Evolutionary conservation across 1,140 invertebrate genomes (phyloP), one percentile per base, ranked within the genome.

Genomic region (Yoshiicerus persimilis): DNA sequence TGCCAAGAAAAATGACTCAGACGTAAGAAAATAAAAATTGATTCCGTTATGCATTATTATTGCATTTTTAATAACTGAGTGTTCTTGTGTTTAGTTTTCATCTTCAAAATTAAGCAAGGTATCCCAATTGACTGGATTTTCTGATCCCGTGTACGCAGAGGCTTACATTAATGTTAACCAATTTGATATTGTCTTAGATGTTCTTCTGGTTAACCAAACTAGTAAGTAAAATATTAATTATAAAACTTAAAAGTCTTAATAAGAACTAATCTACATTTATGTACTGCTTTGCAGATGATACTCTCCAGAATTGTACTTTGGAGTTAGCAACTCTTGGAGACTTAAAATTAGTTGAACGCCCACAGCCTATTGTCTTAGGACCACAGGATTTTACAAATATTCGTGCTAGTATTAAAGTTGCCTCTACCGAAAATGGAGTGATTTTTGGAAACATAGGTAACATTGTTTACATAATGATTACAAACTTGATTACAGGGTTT

Each of bases 371-470:
- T 64, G 98, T 99, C 41, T 93, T 99, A 62, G 98, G 97, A 13
- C 98, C 98, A 4, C 95, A 98, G 91, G 99, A 99, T 93, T 99
- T 99, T 93, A 97, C 97, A 90, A 98, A 99, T 92, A 99, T 99
- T 89, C 99, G 99, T 92, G 98, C 98, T 0, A 98, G 98, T 92
- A 97, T 98, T 13, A 98, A 98, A 93, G 94, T 95, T 5, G 97
- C 98, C 0, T 99, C 98, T 0, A 99, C 98, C 9, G 99, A 99
- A 93, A 99, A 99, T 93, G 99, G 98, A 84, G 98, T 99, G 88
- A 99, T 99, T 89, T 99, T 99, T 94, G 99, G 99, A 88, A 99
- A 99, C 92, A 99, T 99, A 91, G n/a, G n/a, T n/a, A n/a, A n/a
- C n/a, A n/a, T n/a, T n/a, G n/a, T n/a, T n/a, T n/a, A n/a, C n/a